phyloP scores from a whole-genome alignment of 2,888 invertebrate genomes.

The Poecilobothrus nobilitatus region DNA sequence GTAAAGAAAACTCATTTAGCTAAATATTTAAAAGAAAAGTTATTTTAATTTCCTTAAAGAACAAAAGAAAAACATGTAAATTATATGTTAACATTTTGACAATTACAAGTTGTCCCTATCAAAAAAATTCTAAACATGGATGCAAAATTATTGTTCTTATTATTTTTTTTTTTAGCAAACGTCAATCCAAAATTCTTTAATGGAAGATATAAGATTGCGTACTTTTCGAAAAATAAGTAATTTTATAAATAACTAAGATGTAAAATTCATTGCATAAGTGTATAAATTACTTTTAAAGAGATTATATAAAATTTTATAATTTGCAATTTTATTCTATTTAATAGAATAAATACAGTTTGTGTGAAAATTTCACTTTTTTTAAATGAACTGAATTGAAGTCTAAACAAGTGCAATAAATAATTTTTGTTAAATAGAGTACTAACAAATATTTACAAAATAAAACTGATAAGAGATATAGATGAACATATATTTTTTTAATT shows the following conservation, averaged over 20 bases:
- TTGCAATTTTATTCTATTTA: background rate
- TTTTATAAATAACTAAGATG: background rate
- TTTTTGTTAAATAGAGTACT: background rate
- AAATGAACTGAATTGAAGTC: background rate
- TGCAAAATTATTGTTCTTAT: background rate
- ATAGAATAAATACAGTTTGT: background rate
- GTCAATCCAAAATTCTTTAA: background rate
- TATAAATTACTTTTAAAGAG: background rate
- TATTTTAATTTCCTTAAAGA: no score
- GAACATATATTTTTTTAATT: background rate
- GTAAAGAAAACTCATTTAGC: no score
- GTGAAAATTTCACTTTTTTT: background rate
- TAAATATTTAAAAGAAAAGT: no score
- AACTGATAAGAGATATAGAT: background rate
- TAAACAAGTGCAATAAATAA: constrained; percentile 1
- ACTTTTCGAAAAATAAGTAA: background rate
- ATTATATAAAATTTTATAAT: background rate
- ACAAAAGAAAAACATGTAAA: no score
- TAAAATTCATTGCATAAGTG: background rate
- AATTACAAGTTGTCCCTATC: no score
- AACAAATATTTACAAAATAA: background rate
- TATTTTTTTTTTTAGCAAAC: background rate
- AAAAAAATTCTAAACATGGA: background rate
- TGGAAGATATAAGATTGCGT: constrained; percentile 3
- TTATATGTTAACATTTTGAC: no score